phyloP scores from a whole-genome alignment of 2,113 vertebrate species.

The Halcyon senegalensis region DNA sequence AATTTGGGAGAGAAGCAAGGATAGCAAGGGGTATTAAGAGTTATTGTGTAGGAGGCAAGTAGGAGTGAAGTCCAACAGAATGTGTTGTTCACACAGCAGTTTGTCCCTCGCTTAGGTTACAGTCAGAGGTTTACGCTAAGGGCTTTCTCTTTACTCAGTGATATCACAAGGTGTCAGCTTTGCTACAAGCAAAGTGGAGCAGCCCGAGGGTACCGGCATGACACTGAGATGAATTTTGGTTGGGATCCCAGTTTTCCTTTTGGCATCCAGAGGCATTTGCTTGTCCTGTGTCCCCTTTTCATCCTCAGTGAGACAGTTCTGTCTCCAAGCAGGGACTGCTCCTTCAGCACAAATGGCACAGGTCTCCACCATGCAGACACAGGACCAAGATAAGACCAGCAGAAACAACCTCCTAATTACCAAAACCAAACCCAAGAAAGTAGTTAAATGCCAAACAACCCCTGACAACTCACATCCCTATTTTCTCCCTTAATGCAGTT shows the following conservation, averaged over 20 bases:
- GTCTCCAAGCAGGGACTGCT: neutral
- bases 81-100: neutral
- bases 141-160: neutral
- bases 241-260: neutral
- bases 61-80: neutral
- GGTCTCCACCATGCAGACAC: neutral
- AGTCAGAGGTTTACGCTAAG: neutral
- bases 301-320: neutral
- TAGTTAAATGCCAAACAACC: neutral
- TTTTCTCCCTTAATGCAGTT: neutral
- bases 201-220: neutral
- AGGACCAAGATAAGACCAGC: neutral
- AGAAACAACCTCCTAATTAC: neutral
- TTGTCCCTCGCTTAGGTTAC: neutral
- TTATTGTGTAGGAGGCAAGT: neutral
- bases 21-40: neutral
- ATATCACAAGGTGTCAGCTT: neutral
- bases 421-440: neutral
- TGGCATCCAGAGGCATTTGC: neutral
- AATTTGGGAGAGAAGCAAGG: neutral
- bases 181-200: neutral
- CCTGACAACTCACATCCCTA: neutral
- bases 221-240: neutral
- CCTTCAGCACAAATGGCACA: neutral
- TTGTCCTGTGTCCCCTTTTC: neutral